phyloP scores from a whole-genome alignment of 2,797 vertebrate species.

The Thaleichthys pacificus region DNA sequence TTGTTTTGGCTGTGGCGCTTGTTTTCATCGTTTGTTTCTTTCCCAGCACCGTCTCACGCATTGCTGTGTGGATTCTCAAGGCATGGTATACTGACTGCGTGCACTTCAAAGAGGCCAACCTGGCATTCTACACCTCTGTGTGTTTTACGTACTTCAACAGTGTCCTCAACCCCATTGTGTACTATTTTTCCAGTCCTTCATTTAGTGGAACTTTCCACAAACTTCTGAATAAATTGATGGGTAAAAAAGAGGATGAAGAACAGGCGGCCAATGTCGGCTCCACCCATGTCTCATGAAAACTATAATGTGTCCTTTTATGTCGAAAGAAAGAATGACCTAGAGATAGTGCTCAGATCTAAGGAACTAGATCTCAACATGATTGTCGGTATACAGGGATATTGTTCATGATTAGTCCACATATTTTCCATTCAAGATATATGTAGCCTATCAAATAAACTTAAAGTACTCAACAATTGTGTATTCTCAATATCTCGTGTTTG shows the following conservation, averaged over 20 bases:
- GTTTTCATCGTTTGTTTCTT: conserved; percentile 78
- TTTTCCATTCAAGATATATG: no score
- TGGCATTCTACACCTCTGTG: conserved; percentile 76
- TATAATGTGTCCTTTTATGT: no score
- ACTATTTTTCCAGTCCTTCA: conserved; percentile 78
- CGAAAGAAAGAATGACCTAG: neutral
- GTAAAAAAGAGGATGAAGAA: conserved; percentile 31
- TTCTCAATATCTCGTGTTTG: no score
- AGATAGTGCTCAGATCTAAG: neutral
- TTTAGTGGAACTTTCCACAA: conserved; percentile 69
- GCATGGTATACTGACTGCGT: conserved; percentile 69
- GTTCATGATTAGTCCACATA: no score
- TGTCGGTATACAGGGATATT: no score
- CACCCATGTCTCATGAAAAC: neutral
- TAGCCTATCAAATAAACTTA: no score
- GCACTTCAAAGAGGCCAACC: conserved; percentile 67
- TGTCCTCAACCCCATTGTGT: conserved; percentile 78
- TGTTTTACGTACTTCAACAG: conserved; percentile 83
- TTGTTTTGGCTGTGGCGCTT: conserved; percentile 73
- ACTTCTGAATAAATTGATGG: conserved; percentile 59
- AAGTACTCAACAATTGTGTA: no score
- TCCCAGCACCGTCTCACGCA: conserved; percentile 74
- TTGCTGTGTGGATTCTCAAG: conserved; percentile 75
- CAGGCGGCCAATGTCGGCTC: neutral
- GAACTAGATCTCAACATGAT: neutral